phyloP scores from a whole-genome alignment of 2,797 vertebrate species.

The Melanotaenia parkinsoni region DNA sequence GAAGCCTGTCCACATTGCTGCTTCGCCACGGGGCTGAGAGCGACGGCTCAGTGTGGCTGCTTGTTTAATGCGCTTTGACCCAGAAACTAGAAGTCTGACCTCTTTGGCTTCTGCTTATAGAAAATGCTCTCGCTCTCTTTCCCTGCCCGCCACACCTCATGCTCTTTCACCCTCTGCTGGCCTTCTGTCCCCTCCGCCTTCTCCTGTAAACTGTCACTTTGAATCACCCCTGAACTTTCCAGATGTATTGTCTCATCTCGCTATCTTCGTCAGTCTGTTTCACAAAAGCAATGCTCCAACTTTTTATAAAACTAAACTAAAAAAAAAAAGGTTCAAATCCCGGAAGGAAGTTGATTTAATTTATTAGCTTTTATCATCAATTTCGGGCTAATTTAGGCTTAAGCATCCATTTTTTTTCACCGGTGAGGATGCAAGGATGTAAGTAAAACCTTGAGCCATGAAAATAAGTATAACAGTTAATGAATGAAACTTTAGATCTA shows the following conservation, averaged over 20 bases:
- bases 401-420: neutral
- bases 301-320: neutral
- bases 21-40: slow-evolving; percentile 52
- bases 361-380: neutral
- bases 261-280: neutral
- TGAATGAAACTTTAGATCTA: neutral
- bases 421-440: neutral
- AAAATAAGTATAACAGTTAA: neutral
- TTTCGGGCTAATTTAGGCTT: neutral
- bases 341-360: neutral
- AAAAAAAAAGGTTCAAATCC: slow-evolving; percentile 1
- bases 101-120: slow-evolving; percentile 77
- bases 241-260: slow-evolving; percentile 4
- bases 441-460: neutral
- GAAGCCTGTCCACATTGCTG: slow-evolving; percentile 66
- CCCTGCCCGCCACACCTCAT: slow-evolving; percentile 18
- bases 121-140: slow-evolving; percentile 26
- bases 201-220: slow-evolving; percentile 32
- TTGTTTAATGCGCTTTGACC: slow-evolving; percentile 72
- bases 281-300: neutral
- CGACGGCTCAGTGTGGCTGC: slow-evolving; percentile 48
- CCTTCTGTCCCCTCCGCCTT: slow-evolving; percentile 28
- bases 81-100: slow-evolving; percentile 74
- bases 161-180: slow-evolving; percentile 31
- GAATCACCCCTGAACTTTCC: slow-evolving; percentile 37